phyloP scores from a whole-genome alignment of 1,140 invertebrate genomes.

The Bombus difficillimus region DNA sequence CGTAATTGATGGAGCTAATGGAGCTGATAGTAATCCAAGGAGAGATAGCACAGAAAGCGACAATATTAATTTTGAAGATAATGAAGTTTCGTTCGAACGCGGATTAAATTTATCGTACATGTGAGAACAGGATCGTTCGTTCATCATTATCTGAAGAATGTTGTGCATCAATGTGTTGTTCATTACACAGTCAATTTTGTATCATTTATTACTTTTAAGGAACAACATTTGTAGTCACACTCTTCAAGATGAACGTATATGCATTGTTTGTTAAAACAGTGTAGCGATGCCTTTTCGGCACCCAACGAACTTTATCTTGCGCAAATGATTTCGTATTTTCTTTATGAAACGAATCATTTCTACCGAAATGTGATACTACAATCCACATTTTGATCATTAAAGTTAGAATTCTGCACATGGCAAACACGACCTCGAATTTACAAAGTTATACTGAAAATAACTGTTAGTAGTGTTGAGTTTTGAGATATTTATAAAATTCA shows the following conservation, averaged over 20 bases:
- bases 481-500: constrained; percentile 66
- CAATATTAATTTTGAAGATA: constrained; percentile 72
- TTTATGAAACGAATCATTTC: constrained; percentile 11
- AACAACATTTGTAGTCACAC: neutral
- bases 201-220: constrained; percentile 2
- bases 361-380: neutral
- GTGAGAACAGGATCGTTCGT: constrained; percentile 70
- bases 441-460: constrained; percentile 31
- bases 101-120: constrained; percentile 78
- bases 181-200: constrained; percentile 28
- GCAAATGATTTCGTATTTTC: neutral
- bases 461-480: constrained; percentile 66
- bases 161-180: constrained; percentile 1
- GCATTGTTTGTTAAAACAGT: constrained; percentile 24
- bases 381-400: constrained; percentile 5
- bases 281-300: constrained; percentile 8
- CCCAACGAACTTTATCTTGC: constrained; percentile 25
- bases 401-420: constrained; percentile 39
- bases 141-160: constrained; percentile 64
- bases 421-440: constrained; percentile 27
- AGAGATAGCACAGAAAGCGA: constrained; percentile 60
- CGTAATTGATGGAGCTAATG: constrained; percentile 34
- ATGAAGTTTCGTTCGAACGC: constrained; percentile 78
- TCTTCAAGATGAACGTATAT: neutral
- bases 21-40: constrained; percentile 33